These are phyloP conservation scores for Parascotia fuliginaria DNA, from an alignment of 2,888 invertebrate genomes.

Conservation along the genomic window DNA sequence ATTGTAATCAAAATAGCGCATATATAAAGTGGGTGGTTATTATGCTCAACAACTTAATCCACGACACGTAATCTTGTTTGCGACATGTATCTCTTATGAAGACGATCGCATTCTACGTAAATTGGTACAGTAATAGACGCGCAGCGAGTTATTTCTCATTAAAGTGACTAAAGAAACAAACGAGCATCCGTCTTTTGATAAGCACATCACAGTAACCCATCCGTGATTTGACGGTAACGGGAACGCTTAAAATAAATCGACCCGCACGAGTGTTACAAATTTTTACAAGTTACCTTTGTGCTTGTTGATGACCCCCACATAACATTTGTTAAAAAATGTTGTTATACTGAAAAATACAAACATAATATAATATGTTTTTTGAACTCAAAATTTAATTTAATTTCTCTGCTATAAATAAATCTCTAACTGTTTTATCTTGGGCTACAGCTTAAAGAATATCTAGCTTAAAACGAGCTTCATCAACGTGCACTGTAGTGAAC, in stretches of 20 bases:
- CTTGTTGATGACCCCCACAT: too few species aligned
- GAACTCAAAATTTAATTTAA: too few species aligned
- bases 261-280: too few species aligned
- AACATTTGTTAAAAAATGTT: too few species aligned
- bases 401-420: background rate
- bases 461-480: slow-evolving; percentile 67
- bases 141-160: slow-evolving; percentile 25
- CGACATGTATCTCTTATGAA: slow-evolving; percentile 68
- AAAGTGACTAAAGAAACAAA: too few species aligned
- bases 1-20: slow-evolving; percentile 63
- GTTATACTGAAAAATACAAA: too few species aligned
- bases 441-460: slow-evolving; percentile 53
- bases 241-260: too few species aligned
- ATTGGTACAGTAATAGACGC: slow-evolving; percentile 21
- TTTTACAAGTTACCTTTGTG: too few species aligned
- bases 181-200: too few species aligned
- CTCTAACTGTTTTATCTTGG: slow-evolving; percentile 32
- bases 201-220: too few species aligned
- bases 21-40: slow-evolving; percentile 59
- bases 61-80: slow-evolving; percentile 68
- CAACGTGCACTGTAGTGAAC: slow-evolving; percentile 60
- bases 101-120: slow-evolving; percentile 39
- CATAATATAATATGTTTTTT: too few species aligned
- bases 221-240: too few species aligned
- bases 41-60: slow-evolving; percentile 74